phyloP scores from a whole-genome alignment of 2,888 invertebrate genomes.

The Ormyrus thymus region DNA sequence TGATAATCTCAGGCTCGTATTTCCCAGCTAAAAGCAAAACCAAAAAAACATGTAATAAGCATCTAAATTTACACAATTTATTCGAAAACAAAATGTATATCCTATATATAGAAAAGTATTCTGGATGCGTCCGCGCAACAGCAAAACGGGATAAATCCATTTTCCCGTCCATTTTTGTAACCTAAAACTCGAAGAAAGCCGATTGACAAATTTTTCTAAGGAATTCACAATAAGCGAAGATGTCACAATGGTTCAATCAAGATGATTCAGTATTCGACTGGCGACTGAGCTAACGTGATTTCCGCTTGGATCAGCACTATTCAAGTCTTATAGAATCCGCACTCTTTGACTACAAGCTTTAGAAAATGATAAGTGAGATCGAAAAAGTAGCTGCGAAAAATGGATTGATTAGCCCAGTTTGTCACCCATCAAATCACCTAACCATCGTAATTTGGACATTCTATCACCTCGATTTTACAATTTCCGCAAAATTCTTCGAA shows the following conservation, averaged over 20 bases:
- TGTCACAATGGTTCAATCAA: conserved; percentile 73
- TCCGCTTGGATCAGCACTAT: conserved; percentile 69
- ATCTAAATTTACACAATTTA: not conserved
- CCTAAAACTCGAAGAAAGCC: conserved; percentile 31
- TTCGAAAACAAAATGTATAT: not conserved
- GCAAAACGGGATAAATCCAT: conserved; percentile 18
- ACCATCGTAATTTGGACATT: too few relatives aligned
- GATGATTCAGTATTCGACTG: conserved; percentile 67
- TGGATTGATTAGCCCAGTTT: too few relatives aligned
- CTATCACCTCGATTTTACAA: too few relatives aligned
- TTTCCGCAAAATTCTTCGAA: too few relatives aligned
- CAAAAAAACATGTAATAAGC: not conserved
- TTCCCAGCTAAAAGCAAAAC: conserved; percentile 69
- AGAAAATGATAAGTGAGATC: not conserved
- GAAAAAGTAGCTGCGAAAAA: too few relatives aligned
- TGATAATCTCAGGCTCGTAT: conserved; percentile 75
- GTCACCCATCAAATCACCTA: too few relatives aligned
- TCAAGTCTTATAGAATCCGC: conserved; percentile 21
- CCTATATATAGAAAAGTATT: not conserved
- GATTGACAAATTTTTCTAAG: conserved; percentile 43
- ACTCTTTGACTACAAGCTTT: conserved; percentile 10
- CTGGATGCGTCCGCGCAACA: not conserved
- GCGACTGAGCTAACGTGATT: conserved; percentile 70
- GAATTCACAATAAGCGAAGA: conserved; percentile 57
- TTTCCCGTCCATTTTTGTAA: conserved; percentile 11